A percentile compares a stretch with the other conserved stretches of the same genome.
phyloP scores from a whole-genome alignment of 1,140 invertebrate species.

The Orchestia grillus region DNA sequence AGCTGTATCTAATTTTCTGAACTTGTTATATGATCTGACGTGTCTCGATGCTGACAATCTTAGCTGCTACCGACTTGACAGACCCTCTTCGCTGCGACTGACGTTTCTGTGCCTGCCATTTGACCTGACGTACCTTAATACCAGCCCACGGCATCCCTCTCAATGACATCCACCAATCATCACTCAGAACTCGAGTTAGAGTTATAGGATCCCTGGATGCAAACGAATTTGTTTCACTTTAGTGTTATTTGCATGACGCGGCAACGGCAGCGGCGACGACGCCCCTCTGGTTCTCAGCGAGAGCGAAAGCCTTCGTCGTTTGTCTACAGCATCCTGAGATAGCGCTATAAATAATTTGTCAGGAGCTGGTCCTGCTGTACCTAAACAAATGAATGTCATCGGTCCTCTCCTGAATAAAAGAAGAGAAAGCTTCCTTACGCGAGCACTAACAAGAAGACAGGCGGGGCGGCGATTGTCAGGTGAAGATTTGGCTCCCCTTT shows the following conservation, averaged over 20 bases:
- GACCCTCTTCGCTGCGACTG: neutral
- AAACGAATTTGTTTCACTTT: neutral
- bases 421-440: neutral
- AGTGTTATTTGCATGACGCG: neutral
- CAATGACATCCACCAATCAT: neutral
- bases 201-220: neutral
- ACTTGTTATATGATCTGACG: no score
- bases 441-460: neutral
- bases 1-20: no score
- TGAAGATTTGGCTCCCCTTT: neutral
- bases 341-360: conserved; percentile 42
- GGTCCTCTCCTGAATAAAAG: conserved; percentile 39
- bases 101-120: neutral
- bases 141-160: neutral
- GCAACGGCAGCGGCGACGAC: no score
- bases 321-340: neutral
- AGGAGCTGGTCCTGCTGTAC: neutral
- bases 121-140: neutral
- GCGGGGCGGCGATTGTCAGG: neutral
- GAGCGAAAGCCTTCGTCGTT: neutral
- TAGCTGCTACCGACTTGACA: neutral
- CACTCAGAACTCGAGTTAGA: conserved; percentile 7
- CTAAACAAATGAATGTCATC: conserved; percentile 42
- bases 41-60: no score
- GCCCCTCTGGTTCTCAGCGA: neutral